Evolutionary conservation across 2,888 invertebrate species (phyloP), one percentile per base, ranked within the genome.

Genomic region (Drosophila robusta): DNA sequence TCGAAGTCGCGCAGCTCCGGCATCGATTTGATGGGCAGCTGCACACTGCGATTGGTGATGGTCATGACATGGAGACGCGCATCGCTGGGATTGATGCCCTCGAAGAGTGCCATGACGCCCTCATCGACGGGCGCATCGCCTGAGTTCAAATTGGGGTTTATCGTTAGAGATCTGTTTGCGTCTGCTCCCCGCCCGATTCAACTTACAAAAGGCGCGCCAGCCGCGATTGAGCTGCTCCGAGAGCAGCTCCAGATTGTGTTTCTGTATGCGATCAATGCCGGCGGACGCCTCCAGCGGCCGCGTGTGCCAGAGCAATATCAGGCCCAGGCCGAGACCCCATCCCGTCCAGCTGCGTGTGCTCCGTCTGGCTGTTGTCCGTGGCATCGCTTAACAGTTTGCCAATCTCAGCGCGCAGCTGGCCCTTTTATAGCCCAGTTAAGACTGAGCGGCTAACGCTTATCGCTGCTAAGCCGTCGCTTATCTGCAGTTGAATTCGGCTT

Each of bases 81-180:
- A 61, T 91, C 91, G 49, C 91, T 90, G 57, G 91, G 91, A 78
- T 80, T 89, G 36, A 80, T 90, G 73, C 91, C 91, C 22, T 80
- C 81, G 44, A 80, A 90, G 9, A 91, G 69, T 1, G 89, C 67
- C 81, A 91, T 90, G 8, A 91, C 89, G 18, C 88, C 88, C 76
- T 91, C 91, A 44, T 91, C 90, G 1, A 91, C 90, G 0, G 90
- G 89, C 0, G 91, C 81, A 51, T 90, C 87, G 65, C 91, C 91
- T 91, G 39, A 4, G 12, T 18, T 9, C 1, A 6, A 1, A 22
- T 12, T 42, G 22, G 12, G n/a, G 14, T 34, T 39, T 44, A 14
- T 4, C 9, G 12, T 47, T 57, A 14, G 29, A 14, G 2, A 4
- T 41, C 18, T 11, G 7, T n/a, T 29, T 24, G 1, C 11, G 7